A percentile compares a stretch with the other conserved stretches of the same genome.
Conservation (phyloP, 2,888 invertebrate species). For the Agrochola lychnidis region DNA sequence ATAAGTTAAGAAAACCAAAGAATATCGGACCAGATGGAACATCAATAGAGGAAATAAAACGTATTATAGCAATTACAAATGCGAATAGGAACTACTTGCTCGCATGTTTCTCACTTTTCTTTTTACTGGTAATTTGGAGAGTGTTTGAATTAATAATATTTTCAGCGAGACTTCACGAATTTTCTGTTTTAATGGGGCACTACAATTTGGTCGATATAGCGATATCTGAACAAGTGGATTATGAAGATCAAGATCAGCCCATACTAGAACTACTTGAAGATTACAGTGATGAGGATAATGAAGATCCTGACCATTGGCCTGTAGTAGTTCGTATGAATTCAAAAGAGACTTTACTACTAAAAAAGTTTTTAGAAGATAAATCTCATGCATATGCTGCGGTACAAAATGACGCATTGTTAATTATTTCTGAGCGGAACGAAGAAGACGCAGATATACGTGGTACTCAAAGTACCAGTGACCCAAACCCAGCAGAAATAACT, state of each 20-base stretch:
- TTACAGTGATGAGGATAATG: constrained; percentile 59
- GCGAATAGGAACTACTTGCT: constrained; percentile 82
- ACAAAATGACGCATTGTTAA: constrained; percentile 21
- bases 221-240: constrained; percentile 58
- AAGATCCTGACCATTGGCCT: constrained; percentile 72
- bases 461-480: not conserved
- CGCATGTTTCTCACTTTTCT: constrained; percentile 80
- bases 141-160: constrained; percentile 79
- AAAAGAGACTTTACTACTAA: constrained; percentile 69
- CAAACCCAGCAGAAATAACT: not conserved
- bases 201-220: constrained; percentile 79
- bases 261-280: constrained; percentile 25
- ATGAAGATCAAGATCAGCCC: constrained; percentile 10
- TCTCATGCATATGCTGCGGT: not conserved
- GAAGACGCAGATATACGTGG: not conserved
- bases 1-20: constrained; percentile 62
- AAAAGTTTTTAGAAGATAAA: constrained; percentile 69
- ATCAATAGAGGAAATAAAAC: constrained; percentile 71
- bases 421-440: constrained; percentile 11
- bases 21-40: constrained; percentile 57
- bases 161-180: constrained; percentile 83
- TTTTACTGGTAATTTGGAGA: constrained; percentile 76
- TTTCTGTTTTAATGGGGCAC: constrained; percentile 80
- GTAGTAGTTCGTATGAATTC: constrained; percentile 72
- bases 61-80: constrained; percentile 75